These are phyloP conservation scores for Sebastolobus alascanus DNA, from an alignment of 2,797 vertebrate species.

Conservation along the genomic window DNA sequence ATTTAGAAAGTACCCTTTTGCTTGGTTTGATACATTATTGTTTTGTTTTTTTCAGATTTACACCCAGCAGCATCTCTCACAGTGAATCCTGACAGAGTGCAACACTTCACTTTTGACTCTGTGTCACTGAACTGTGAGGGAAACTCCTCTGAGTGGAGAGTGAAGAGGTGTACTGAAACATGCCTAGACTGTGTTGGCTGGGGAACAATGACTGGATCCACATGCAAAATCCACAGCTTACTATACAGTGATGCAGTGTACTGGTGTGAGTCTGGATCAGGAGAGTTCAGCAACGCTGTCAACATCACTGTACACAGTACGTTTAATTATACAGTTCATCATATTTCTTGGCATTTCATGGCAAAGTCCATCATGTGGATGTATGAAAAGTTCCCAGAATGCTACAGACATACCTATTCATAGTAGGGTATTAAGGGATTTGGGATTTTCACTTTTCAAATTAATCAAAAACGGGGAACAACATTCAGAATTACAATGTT, in stretches of 20 bases:
- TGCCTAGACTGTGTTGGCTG: background rate
- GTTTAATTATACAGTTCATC: background rate
- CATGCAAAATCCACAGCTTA: conserved; percentile 1
- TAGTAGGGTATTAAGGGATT: background rate
- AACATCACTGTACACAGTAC: conserved; percentile 40
- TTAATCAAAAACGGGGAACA: too few species aligned
- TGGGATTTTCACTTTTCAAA: too few species aligned
- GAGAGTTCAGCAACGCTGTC: conserved; percentile 45
- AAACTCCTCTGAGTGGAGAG: conserved; percentile 34
- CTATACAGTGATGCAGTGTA: background rate
- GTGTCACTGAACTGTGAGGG: conserved; percentile 58
- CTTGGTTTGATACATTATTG: background rate
- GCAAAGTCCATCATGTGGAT: too few species aligned
- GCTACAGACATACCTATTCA: background rate
- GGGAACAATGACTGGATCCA: conserved; percentile 11
- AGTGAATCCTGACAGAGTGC: conserved; percentile 54
- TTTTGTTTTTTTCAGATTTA: conserved; percentile 20
- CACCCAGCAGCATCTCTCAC: conserved; percentile 35
- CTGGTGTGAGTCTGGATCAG: conserved; percentile 70
- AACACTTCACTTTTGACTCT: conserved; percentile 46
- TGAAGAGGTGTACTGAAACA: conserved; percentile 6
- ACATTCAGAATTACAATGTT: too few species aligned
- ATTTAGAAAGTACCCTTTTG: background rate
- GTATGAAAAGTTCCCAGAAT: background rate
- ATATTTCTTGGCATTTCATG: background rate